These are phyloP conservation scores for Anguilla megastoma DNA, from an alignment of 2,797 vertebrate genomes.

Conservation along the genomic window DNA sequence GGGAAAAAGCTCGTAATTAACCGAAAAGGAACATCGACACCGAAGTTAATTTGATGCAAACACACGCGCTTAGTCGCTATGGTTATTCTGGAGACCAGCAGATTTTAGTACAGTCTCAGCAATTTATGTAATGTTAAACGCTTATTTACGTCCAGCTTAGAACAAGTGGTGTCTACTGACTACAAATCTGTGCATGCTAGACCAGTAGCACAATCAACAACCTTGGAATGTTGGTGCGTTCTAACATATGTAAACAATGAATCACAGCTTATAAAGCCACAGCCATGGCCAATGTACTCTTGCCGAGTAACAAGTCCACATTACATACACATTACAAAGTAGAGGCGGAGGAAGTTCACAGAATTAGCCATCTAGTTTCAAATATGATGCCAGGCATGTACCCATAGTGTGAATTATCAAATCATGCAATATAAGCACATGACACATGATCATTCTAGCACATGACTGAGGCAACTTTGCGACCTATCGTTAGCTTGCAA, in stretches of 20 bases:
- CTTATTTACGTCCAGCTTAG: neutral
- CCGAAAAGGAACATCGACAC: neutral
- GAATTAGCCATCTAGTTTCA: neutral
- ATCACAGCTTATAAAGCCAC: neutral
- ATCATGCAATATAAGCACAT: neutral
- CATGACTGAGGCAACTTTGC: slow-evolving; percentile 29
- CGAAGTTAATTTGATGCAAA: neutral
- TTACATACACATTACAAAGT: neutral
- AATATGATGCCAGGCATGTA: neutral
- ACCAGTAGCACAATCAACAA: neutral
- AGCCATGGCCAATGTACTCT: neutral
- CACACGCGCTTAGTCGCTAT: neutral
- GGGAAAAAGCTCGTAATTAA: neutral
- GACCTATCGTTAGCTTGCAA: slow-evolving; percentile 26
- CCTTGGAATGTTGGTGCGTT: neutral
- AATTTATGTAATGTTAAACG: neutral
- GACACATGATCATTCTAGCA: slow-evolving; percentile 22
- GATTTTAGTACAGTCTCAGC: neutral
- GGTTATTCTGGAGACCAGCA: neutral
- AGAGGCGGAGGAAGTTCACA: neutral
- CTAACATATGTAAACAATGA: neutral
- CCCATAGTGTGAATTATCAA: neutral
- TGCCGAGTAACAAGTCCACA: neutral
- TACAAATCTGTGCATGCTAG: neutral
- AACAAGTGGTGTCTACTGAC: neutral